phyloP scores from a whole-genome alignment of 2,797 vertebrate genomes.

The Sebastes hubbsi region DNA sequence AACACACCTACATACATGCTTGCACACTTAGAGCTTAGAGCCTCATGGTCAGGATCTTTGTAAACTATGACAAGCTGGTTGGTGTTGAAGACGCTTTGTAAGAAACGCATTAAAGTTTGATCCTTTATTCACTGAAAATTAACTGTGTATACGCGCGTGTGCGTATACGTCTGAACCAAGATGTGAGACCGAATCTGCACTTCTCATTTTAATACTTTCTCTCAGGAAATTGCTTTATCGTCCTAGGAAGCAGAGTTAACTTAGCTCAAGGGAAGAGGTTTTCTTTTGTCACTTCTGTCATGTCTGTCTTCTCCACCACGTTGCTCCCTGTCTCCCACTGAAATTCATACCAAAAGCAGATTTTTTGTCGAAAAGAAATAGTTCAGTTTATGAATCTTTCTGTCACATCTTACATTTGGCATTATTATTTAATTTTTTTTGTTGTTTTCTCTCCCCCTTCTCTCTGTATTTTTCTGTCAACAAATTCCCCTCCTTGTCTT shows the following conservation, averaged over 20 bases:
- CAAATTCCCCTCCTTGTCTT: slow-evolving; percentile 1
- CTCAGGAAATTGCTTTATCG: slow-evolving; percentile 60
- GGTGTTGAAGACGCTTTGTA: slow-evolving; percentile 2
- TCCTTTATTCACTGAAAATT: slow-evolving; percentile 30
- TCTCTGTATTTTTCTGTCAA: slow-evolving; percentile 6
- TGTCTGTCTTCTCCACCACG: slow-evolving; percentile 19
- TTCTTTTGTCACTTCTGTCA: slow-evolving; percentile 26
- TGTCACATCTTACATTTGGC: slow-evolving; percentile 1
- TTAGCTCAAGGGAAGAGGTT: slow-evolving; percentile 47
- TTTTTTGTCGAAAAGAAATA: slow-evolving; percentile 13
- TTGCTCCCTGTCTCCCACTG: slow-evolving; percentile 3
- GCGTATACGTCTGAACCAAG: slow-evolving; percentile 12
- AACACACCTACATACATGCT: neutral
- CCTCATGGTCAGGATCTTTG: neutral
- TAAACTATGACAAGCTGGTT: neutral
- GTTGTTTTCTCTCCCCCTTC: slow-evolving; percentile 3
- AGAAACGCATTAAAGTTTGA: slow-evolving; percentile 11
- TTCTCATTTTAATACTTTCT: slow-evolving; percentile 53
- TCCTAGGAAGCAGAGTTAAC: slow-evolving; percentile 33
- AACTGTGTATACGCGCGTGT: neutral
- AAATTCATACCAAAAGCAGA: slow-evolving; percentile 11
- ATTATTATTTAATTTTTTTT: slow-evolving; percentile 29
- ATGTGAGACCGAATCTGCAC: slow-evolving; percentile 1
- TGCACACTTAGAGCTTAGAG: neutral
- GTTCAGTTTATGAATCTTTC: slow-evolving; percentile 8